Base-by-base conservation (phyloP, 2,888 invertebrate species). In the Nesidiocoris tenuis region DNA sequence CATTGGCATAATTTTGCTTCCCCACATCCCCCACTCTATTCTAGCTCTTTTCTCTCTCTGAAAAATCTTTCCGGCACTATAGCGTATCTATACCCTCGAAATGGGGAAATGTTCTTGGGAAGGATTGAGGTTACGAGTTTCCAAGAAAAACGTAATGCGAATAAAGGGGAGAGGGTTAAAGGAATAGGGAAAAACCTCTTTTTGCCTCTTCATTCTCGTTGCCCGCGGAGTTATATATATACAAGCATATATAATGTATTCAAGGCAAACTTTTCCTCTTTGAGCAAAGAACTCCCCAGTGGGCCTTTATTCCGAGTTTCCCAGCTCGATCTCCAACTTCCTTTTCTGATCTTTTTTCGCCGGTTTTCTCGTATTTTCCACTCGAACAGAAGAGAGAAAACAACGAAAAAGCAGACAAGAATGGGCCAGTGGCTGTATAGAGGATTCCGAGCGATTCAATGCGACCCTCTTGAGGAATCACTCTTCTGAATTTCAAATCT, bases 401-500 rank as follows among this genome's bases (percentile, higher is more conserved):
- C 63, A 21, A 16, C 63, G 9, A 25, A 18, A 63, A 22, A 22
- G 22, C 5, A 63, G 39, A 65, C 17, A 65, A 39, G 2, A 16
- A 39, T 9, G 12, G 25, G 18, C 39, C 39, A 39, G 39, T 7
- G n/a, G n/a, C n/a, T n/a, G n/a, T n/a, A 23, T 12, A 39, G 39
- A 19, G 39, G 39, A 65, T 65, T 24, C 65, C 65, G 65, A 25
- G 39, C 39, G 59, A 70, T 70, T 70, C 59, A 70, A 70, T 70
- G 70, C 70, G 54, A 70, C 70, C 70, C 70, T 70, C 70, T 70
- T 70, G 70, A 70, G 70, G 70, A 57, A 70, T 70, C 70, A 70
- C 70, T 70, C 70, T 56, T 70, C 70, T 70, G 70, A 70, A 70
- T 70, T 70, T 70, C 70, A 70, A 70, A 70, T 70, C 70, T 70